These are phyloP conservation scores for Trachelus troglodyta DNA, from an alignment of 2,888 invertebrate genomes.

Conservation along the genomic window DNA sequence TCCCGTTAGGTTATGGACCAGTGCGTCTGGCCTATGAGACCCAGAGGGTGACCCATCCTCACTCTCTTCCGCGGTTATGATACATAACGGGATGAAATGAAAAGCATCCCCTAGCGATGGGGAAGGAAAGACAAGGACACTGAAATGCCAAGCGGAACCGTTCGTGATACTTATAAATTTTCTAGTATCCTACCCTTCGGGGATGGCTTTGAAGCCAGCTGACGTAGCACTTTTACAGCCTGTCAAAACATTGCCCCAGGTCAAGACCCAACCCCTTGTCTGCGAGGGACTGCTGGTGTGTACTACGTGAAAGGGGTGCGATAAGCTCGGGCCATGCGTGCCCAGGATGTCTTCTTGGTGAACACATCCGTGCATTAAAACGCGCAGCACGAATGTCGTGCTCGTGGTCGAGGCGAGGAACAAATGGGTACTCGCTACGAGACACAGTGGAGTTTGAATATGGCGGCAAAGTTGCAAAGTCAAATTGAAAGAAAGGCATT, in stretches of 20 bases:
- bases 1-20: neutral
- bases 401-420: conserved; percentile 39
- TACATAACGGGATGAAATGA: neutral
- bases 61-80: neutral
- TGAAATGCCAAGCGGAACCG: neutral
- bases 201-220: neutral
- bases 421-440: conserved; percentile 37
- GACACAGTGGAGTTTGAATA: conserved; percentile 25
- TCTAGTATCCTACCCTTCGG: neutral
- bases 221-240: neutral
- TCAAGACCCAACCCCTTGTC: neutral
- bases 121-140: neutral
- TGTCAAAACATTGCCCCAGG: neutral
- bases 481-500: conserved; percentile 59
- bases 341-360: conserved; percentile 45
- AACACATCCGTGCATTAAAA: conserved; percentile 39
- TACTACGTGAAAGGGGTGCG: neutral
- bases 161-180: neutral
- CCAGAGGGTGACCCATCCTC: neutral
- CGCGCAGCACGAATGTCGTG: conserved; percentile 58
- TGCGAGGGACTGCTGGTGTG: neutral
- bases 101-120: neutral
- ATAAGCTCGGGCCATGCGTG: conserved; percentile 37
- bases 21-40: neutral
- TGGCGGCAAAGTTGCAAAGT: conserved; percentile 55